Evolutionary conservation across 2,797 vertebrate genomes (phyloP).

Genomic region (Otolemur crassicaudatus): DNA sequence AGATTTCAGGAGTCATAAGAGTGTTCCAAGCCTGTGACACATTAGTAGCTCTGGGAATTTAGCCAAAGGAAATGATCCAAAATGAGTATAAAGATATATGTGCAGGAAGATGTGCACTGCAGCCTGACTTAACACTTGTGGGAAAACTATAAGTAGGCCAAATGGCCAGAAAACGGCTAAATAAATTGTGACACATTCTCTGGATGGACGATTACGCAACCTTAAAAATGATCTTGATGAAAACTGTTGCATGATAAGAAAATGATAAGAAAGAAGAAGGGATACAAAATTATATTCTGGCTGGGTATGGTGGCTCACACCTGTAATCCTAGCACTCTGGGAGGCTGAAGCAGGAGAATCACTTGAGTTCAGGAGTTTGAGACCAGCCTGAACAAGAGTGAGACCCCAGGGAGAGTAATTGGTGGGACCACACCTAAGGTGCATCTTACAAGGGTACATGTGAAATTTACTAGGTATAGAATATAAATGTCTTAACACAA

Average conservation of each 20-base stretch:
- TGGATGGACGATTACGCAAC: background rate
- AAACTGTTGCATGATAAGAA: background rate
- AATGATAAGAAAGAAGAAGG: background rate
- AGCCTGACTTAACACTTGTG: background rate
- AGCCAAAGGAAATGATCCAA: constrained; percentile 29
- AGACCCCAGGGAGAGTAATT: background rate
- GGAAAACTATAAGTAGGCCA: background rate
- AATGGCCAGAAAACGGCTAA: background rate
- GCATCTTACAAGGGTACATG: too few species aligned
- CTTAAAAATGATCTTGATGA: background rate
- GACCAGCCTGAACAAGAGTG: background rate
- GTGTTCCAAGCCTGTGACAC: constrained; percentile 52
- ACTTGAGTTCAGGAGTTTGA: background rate
- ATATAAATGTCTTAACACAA: too few species aligned
- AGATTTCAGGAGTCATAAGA: constrained; percentile 17
- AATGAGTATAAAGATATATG: background rate
- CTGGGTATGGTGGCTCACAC: accelerated
- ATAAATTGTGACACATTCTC: background rate
- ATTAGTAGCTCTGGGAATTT: constrained; percentile 20
- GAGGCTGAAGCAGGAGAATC: background rate
- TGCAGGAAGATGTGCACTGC: background rate
- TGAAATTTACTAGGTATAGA: too few species aligned
- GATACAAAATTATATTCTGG: background rate
- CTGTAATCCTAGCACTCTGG: background rate
- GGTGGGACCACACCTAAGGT: too few species aligned